Evolutionary conservation across 2,797 vertebrate species (phyloP).

Genomic region (Champsocephalus gunnari): DNA sequence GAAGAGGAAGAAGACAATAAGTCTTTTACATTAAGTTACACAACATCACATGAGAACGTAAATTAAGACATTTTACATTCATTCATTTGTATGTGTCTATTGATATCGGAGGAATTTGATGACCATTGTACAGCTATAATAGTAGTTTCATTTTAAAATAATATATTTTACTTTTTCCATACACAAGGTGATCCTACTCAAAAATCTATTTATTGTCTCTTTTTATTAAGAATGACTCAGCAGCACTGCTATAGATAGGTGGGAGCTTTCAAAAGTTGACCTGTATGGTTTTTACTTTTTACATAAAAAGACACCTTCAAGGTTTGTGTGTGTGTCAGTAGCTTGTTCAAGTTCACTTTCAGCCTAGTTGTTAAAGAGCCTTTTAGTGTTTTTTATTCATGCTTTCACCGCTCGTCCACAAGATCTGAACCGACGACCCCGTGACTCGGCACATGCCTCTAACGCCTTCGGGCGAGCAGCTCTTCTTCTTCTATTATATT

Average conservation of each 20-base stretch:
- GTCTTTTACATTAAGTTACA: slow-evolving; percentile 22
- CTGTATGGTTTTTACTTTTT: background rate
- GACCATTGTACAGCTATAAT: background rate
- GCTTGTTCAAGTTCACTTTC: slow-evolving; percentile 31
- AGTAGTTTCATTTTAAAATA: slow-evolving; percentile 7
- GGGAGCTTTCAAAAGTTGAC: background rate
- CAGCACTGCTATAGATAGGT: background rate
- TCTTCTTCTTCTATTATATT: slow-evolving; percentile 72
- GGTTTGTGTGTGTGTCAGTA: slow-evolving; percentile 1
- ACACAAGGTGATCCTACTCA: background rate
- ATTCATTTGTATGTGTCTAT: background rate
- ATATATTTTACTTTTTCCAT: background rate
- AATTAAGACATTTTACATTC: background rate
- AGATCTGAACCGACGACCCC: slow-evolving; percentile 53
- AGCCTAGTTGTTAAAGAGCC: slow-evolving; percentile 29
- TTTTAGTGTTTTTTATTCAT: slow-evolving; percentile 20
- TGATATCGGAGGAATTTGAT: background rate
- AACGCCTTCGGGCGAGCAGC: slow-evolving; percentile 29
- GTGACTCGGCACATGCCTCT: slow-evolving; percentile 35
- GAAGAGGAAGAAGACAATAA: slow-evolving; percentile 7
- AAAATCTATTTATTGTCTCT: background rate
- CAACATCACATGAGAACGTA: background rate
- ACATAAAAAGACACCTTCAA: slow-evolving; percentile 31
- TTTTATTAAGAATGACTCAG: background rate
- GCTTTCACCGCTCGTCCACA: slow-evolving; percentile 25